Conservation (phyloP, 2,113 vertebrate genomes). For the Apteryx owenii region DNA sequence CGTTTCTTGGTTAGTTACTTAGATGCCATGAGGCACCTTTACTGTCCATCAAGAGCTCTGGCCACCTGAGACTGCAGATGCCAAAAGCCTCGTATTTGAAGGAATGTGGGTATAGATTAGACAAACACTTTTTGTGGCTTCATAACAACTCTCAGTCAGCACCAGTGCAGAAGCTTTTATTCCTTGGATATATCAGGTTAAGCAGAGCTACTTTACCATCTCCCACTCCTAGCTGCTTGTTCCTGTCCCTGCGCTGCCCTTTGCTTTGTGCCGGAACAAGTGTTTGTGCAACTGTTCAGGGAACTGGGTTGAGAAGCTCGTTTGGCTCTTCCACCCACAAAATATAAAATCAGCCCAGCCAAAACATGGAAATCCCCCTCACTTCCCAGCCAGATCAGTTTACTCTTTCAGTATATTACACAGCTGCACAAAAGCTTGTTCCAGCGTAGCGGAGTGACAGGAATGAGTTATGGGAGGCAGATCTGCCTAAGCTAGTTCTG, state of each 20-base stretch:
- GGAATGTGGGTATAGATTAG: neutral
- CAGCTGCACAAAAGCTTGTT: neutral
- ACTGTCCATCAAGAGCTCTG: neutral
- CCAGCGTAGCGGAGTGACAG: neutral
- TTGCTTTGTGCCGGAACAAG: neutral
- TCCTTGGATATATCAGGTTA: neutral
- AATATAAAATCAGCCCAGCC: neutral
- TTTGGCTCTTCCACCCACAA: neutral
- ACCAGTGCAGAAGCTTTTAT: neutral
- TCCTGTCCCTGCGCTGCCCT: neutral
- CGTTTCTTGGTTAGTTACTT: neutral
- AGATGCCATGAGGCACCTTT: neutral
- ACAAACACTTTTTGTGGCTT: no score
- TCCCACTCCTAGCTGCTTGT: neutral
- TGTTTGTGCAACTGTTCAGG: fast-evolving
- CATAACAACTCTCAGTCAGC: neutral
- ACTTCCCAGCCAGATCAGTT: neutral
- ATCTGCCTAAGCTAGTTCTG: neutral
- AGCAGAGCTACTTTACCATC: neutral
- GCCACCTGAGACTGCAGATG: fast-evolving
- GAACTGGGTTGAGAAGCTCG: neutral
- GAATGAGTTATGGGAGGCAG: neutral
- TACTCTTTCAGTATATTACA: neutral
- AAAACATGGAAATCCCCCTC: neutral
- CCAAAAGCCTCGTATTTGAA: neutral